These are phyloP conservation scores for Notodromas monacha DNA, from an alignment of 2,888 invertebrate genomes.

Conservation along the genomic window DNA sequence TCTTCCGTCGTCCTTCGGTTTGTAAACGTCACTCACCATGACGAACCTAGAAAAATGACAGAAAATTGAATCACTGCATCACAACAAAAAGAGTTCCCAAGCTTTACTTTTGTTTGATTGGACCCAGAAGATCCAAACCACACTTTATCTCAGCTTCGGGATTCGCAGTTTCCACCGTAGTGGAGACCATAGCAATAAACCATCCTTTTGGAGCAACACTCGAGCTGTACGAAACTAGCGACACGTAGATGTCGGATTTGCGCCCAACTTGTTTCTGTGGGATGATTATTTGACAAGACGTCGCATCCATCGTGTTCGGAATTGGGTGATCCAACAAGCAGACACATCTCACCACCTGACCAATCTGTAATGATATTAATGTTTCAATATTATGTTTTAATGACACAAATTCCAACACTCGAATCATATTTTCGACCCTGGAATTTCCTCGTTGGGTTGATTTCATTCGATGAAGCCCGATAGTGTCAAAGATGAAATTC, in stretches of 20 bases:
- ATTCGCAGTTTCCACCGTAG: conserved; percentile 81
- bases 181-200: conserved; percentile 86
- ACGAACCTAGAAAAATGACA: conserved; percentile 19
- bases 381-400: neutral
- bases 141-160: conserved; percentile 82
- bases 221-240: conserved; percentile 81
- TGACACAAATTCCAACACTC: too few relatives aligned
- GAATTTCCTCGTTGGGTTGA: too few relatives aligned
- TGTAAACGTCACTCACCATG: conserved; percentile 39
- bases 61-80: too few relatives aligned
- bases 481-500: too few relatives aligned
- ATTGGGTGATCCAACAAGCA: conserved; percentile 92
- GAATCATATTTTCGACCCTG: too few relatives aligned
- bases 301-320: conserved; percentile 68
- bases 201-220: conserved; percentile 44
- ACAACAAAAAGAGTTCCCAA: conserved; percentile 6
- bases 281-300: conserved; percentile 96
- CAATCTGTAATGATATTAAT: conserved; percentile 9
- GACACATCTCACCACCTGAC: conserved; percentile 75
- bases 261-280: conserved; percentile 78
- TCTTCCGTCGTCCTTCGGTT: conserved; percentile 58
- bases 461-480: too few relatives aligned
- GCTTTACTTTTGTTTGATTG: conserved; percentile 53
- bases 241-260: conserved; percentile 70
- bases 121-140: conserved; percentile 60